These are phyloP conservation scores for Gonocerus acuteangulatus DNA, from an alignment of 2,888 invertebrate genomes.

Conservation along the genomic window DNA sequence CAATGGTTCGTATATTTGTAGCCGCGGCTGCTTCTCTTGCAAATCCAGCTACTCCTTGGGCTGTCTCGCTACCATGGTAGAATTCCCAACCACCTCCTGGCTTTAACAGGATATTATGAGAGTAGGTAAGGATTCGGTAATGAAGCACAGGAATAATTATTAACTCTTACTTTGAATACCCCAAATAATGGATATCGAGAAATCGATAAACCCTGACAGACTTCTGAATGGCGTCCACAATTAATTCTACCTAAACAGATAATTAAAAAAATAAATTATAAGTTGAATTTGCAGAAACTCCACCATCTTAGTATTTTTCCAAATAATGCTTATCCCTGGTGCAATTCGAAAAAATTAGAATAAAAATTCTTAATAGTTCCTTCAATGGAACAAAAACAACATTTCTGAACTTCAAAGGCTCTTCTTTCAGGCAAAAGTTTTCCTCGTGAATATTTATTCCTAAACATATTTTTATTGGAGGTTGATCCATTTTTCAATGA, in stretches of 20 bases:
- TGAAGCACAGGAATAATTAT: not conserved
- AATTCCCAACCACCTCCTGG: slow-evolving; percentile 66
- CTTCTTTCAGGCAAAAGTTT: no score
- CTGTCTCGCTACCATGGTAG: slow-evolving; percentile 55
- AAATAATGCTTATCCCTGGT: no score
- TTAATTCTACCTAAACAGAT: slow-evolving; percentile 51
- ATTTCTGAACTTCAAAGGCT: no score
- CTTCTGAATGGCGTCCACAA: slow-evolving; percentile 50
- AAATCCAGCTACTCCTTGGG: slow-evolving; percentile 55
- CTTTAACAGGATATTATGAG: no score
- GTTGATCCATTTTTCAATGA: no score
- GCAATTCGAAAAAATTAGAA: no score
- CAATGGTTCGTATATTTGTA: slow-evolving; percentile 54
- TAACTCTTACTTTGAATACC: slow-evolving; percentile 51
- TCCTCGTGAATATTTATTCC: no score
- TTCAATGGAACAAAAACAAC: no score
- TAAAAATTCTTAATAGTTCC: no score
- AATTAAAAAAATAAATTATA: slow-evolving; percentile 2
- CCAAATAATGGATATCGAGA: slow-evolving; percentile 60
- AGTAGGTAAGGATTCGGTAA: no score
- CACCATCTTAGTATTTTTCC: no score
- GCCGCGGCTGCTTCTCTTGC: slow-evolving; percentile 54
- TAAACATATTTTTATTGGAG: no score
- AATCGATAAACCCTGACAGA: slow-evolving; percentile 55
- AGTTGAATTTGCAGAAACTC: slow-evolving; percentile 1